phyloP scores from a whole-genome alignment of 1,140 invertebrate genomes.

The Drosophila serrata region DNA sequence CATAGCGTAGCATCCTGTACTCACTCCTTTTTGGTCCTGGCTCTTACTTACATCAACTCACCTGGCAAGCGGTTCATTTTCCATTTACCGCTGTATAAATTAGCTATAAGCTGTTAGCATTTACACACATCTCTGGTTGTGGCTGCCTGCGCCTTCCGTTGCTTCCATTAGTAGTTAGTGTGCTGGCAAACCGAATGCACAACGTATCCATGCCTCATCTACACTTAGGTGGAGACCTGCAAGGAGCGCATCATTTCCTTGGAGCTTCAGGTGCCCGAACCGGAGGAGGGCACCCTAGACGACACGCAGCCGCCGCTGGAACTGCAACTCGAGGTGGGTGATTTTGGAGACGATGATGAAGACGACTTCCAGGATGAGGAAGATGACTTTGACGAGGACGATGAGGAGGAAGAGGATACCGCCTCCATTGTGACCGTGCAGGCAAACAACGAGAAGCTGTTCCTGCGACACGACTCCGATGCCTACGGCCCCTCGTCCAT shows the following conservation, averaged over 20 bases:
- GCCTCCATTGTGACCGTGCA: conserved; percentile 84
- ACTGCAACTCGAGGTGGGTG: conserved; percentile 53
- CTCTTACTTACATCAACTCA: conserved; percentile 10
- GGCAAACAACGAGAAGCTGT: conserved; percentile 79
- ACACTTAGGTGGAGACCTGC: conserved; percentile 92
- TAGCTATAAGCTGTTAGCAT: conserved; percentile 34
- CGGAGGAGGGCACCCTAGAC: conserved; percentile 63
- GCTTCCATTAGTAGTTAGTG: conserved; percentile 65
- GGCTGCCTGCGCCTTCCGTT: conserved; percentile 48
- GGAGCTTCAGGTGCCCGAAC: conserved; percentile 87
- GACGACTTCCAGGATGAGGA: conserved; percentile 51
- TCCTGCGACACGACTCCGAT: conserved; percentile 73
- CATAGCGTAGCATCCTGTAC: conserved; percentile 6
- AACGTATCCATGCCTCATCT: conserved; percentile 71
- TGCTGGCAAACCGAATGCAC: conserved; percentile 67
- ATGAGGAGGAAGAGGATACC: conserved; percentile 80
- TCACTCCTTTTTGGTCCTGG: conserved; percentile 4
- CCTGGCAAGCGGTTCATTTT: conserved; percentile 28
- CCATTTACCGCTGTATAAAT: conserved; percentile 38
- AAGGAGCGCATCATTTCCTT: conserved; percentile 95
- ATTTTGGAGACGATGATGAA: conserved; percentile 49
- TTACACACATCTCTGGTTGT: conserved; percentile 44
- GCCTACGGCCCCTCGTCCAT: conserved; percentile 77
- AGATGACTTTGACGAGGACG: conserved; percentile 62
- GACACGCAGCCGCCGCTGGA: conserved; percentile 70